Conservation (phyloP, 2,797 vertebrate species). For the Limnodromus scolopaceus region DNA sequence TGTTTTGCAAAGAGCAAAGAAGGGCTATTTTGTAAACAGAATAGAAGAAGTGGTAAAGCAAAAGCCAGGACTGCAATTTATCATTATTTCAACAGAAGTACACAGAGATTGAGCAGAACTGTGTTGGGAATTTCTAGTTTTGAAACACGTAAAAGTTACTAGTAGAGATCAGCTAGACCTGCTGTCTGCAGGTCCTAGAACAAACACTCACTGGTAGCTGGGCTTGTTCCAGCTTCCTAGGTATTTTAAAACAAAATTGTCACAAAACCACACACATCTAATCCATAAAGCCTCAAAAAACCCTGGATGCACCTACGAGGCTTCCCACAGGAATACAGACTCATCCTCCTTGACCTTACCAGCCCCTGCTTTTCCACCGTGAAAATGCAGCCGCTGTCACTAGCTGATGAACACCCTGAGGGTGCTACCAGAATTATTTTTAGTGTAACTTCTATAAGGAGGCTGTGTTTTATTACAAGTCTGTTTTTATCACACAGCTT, state of each 20-base stretch:
- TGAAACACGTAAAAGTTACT: neutral
- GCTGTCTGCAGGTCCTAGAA: neutral
- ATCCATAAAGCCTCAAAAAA: neutral
- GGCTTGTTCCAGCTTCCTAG: neutral
- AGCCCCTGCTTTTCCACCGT: neutral
- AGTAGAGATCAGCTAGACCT: neutral
- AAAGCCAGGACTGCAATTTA: neutral
- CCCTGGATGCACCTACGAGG: neutral
- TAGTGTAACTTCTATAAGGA: constrained; percentile 37
- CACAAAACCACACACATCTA: neutral
- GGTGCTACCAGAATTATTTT: constrained; percentile 48
- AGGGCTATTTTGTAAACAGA: neutral
- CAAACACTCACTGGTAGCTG: neutral
- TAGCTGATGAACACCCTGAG: constrained; percentile 18
- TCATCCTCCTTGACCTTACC: constrained; percentile 20
- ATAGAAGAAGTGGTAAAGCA: neutral
- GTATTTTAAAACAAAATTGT: neutral
- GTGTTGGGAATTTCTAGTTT: neutral
- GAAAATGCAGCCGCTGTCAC: neutral
- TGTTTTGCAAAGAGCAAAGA: neutral
- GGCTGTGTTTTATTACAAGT: neutral
- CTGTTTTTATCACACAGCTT: constrained; percentile 5
- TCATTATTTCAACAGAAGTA: neutral
- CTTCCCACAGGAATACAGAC: neutral
- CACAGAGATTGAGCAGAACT: neutral